Evolutionary conservation across 2,113 vertebrate genomes (phyloP).

Genomic region (Aplodontia rufa): DNA sequence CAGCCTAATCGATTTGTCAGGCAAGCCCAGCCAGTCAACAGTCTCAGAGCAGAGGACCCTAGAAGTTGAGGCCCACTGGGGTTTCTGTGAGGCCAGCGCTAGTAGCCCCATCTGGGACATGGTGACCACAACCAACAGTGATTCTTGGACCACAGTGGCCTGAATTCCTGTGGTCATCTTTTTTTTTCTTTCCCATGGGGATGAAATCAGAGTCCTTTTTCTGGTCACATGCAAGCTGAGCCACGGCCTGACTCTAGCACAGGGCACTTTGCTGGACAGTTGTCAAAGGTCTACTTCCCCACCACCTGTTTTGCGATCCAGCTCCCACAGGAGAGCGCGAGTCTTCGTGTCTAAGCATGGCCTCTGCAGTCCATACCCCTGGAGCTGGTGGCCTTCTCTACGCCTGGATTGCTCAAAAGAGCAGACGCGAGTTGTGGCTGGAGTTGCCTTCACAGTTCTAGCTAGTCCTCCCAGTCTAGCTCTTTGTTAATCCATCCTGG

Average conservation of each 20-base stretch:
- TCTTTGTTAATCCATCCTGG: not conserved
- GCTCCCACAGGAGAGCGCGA: not conserved
- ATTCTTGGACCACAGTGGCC: not conserved
- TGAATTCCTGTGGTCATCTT: not conserved
- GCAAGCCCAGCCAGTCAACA: not conserved
- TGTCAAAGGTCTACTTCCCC: not conserved
- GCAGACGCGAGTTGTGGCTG: too few relatives aligned
- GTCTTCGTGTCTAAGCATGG: not conserved
- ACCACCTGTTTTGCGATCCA: not conserved
- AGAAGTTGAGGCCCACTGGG: not conserved
- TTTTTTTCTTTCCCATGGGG: not conserved
- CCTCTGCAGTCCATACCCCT: not conserved
- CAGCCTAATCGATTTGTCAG: not conserved
- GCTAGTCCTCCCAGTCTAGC: not conserved
- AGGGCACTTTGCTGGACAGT: not conserved
- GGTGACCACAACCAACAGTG: accelerated
- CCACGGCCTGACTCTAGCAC: not conserved
- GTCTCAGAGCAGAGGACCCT: not conserved
- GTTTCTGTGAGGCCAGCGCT: not conserved
- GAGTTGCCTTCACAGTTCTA: not conserved
- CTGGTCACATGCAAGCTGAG: not conserved
- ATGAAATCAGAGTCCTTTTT: not conserved
- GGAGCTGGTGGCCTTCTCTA: not conserved
- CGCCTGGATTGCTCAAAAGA: not conserved
- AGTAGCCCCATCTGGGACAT: not conserved